These are phyloP conservation scores for Ochotona curzoniae DNA, from an alignment of 2,113 vertebrate species.

Conservation along the genomic window DNA sequence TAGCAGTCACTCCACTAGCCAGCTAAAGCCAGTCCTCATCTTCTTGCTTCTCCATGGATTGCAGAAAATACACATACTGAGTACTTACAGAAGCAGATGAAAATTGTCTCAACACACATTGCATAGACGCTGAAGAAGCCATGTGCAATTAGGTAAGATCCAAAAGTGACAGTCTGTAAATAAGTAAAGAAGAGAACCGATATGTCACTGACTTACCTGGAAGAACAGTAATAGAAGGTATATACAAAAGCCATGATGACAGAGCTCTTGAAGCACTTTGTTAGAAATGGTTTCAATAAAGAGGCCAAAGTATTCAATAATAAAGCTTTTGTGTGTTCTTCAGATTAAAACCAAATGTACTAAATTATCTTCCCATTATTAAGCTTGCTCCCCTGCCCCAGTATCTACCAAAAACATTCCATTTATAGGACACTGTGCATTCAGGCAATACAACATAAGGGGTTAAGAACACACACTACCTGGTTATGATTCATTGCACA, in stretches of 20 bases:
- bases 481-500: not conserved
- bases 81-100: constrained; percentile 99
- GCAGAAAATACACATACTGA: fast-evolving
- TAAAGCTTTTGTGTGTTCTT: not conserved
- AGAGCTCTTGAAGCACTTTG: not conserved
- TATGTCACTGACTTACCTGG: not conserved
- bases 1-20: not conserved
- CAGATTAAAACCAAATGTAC: not conserved
- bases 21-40: not conserved
- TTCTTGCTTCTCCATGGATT: not conserved
- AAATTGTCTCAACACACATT: constrained; percentile 98
- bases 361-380: not conserved
- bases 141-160: constrained; percentile 95
- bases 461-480: not conserved
- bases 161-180: constrained; percentile 93
- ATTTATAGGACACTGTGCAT: not conserved
- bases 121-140: constrained; percentile 98
- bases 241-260: not conserved
- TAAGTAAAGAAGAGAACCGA: constrained; percentile 46
- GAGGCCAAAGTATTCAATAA: not conserved
- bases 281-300: not conserved
- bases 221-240: not conserved
- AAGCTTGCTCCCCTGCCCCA: not conserved
- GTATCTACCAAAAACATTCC: not conserved
- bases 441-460: not conserved